Conservation (phyloP, 1,140 invertebrate genomes). For the Caenorhabditis inopinata region DNA sequence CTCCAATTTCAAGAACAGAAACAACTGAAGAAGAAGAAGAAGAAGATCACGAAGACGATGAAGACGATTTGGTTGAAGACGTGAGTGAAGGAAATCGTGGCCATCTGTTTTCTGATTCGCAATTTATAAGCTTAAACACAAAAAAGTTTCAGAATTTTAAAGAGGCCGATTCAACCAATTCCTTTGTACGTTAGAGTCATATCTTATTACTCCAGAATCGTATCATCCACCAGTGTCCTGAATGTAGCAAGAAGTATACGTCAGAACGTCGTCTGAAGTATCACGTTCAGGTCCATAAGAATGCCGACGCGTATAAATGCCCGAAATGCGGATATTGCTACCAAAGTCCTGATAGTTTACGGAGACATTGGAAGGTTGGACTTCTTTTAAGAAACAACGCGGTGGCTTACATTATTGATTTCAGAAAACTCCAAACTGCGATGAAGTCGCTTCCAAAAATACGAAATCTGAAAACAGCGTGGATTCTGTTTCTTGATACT, state of each 20-base stretch:
- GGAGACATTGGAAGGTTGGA: background rate
- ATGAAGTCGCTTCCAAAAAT: background rate
- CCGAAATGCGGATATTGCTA: slow-evolving; percentile 19
- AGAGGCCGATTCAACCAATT: too few relatives aligned
- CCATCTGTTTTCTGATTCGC: too few relatives aligned
- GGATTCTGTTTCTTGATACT: background rate
- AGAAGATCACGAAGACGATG: background rate
- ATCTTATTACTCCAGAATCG: background rate
- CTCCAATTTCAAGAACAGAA: background rate
- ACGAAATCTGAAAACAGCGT: background rate
- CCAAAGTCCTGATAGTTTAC: slow-evolving; percentile 7
- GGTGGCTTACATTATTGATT: background rate
- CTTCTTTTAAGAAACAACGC: background rate
- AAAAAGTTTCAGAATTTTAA: too few relatives aligned
- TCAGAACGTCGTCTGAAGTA: background rate
- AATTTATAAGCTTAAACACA: too few relatives aligned
- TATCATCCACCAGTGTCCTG: background rate
- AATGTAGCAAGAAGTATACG: slow-evolving; percentile 13
- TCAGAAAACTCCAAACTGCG: slow-evolving; percentile 18
- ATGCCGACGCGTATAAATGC: background rate
- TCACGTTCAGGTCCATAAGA: background rate
- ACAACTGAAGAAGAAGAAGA: background rate
- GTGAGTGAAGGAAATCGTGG: too few relatives aligned
- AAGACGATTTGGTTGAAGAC: background rate
- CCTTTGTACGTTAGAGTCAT: too few relatives aligned